Conservation (phyloP, 2,113 vertebrate genomes). For the Thryonomys swinderianus region DNA sequence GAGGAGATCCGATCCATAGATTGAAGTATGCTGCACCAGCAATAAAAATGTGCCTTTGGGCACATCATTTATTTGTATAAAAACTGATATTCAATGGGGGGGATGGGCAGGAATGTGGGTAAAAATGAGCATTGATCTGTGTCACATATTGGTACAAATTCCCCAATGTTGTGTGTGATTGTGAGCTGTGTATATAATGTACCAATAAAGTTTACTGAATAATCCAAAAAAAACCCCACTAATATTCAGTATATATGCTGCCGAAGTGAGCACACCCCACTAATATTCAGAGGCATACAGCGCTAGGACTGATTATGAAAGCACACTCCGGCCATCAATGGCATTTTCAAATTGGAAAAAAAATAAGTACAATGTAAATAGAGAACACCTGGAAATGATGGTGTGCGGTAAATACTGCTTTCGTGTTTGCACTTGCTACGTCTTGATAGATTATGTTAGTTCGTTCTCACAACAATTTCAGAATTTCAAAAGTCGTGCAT, state of each 20-base stretch:
- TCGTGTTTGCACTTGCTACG: neutral
- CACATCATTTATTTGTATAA: neutral
- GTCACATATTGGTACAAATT: too few species aligned
- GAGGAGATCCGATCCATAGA: neutral
- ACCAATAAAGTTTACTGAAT: too few species aligned
- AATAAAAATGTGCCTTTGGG: neutral
- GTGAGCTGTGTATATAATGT: too few species aligned
- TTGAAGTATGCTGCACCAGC: neutral
- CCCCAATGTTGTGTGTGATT: too few species aligned
- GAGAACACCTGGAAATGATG: neutral
- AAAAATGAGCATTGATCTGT: too few species aligned
- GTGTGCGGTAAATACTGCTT: neutral
- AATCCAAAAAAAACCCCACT: too few species aligned
- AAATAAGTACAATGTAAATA: fast-evolving
- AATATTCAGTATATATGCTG: too few species aligned
- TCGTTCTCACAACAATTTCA: neutral
- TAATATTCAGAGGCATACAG: neutral
- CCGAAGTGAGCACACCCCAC: too few species aligned
- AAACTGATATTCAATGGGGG: neutral
- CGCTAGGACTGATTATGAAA: neutral
- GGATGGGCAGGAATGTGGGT: too few species aligned
- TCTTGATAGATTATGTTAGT: neutral
- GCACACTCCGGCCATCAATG: too few species aligned
- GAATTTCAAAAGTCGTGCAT: neutral
- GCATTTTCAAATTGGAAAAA: neutral